Percentiles rank a stretch among this genome's conserved stretches.
phyloP scores from a whole-genome alignment of 2,797 vertebrate genomes.

The Falco rusticolus region DNA sequence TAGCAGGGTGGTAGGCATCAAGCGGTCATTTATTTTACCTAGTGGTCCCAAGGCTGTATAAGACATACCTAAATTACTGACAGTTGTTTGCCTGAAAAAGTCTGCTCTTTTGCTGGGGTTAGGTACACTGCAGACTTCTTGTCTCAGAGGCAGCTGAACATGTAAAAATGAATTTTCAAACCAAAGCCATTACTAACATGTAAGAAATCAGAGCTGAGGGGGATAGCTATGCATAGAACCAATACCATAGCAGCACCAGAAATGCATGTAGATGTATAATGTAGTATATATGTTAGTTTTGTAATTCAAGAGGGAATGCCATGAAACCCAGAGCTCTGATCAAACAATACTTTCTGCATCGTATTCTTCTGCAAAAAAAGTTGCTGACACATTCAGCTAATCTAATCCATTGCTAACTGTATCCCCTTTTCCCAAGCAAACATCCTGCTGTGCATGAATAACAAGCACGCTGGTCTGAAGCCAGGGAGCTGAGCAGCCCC shows the following conservation, averaged over 20 bases:
- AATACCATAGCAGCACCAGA: background rate
- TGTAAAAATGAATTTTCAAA: background rate
- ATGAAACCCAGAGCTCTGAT: background rate
- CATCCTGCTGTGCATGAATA: background rate
- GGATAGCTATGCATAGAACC: background rate
- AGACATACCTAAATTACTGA: background rate
- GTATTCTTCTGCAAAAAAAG: conserved; percentile 10
- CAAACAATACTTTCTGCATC: background rate
- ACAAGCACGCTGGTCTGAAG: background rate
- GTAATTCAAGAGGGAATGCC: background rate
- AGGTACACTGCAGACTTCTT: background rate
- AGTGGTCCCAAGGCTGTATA: background rate
- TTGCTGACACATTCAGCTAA: conserved; percentile 46
- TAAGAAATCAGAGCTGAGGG: background rate
- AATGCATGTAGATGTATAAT: background rate
- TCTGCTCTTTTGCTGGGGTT: background rate
- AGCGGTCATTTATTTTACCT: background rate
- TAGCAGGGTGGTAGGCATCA: background rate
- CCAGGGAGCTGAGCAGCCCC: background rate
- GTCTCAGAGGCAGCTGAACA: background rate
- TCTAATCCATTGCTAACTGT: conserved; percentile 11
- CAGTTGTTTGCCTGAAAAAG: background rate
- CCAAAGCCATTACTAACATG: background rate
- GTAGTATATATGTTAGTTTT: background rate
- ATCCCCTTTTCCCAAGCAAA: background rate